Percentiles rank a stretch among this genome's conserved stretches.
phyloP scores from a whole-genome alignment of 1,140 invertebrate genomes.

The Sinella curviseta region DNA sequence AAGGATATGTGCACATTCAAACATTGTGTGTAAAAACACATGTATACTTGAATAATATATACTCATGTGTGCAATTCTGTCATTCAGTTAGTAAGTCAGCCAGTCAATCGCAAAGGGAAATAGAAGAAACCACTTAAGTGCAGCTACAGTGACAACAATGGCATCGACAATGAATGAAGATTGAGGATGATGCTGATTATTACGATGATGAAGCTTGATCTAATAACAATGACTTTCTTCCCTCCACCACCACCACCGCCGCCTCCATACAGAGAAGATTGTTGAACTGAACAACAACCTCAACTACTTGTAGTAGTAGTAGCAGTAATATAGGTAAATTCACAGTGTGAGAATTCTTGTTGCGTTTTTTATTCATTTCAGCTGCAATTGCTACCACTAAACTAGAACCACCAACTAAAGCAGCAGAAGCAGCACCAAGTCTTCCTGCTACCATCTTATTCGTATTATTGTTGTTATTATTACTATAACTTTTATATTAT shows the following conservation, averaged over 20 bases:
- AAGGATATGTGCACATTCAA: neutral
- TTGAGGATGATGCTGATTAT: neutral
- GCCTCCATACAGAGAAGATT: neutral
- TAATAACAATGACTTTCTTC: conserved; percentile 22
- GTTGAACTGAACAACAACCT: neutral
- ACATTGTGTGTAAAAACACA: neutral
- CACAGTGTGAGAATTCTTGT: conserved; percentile 16
- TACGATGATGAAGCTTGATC: conserved; percentile 4
- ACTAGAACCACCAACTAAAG: neutral
- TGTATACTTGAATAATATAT: neutral
- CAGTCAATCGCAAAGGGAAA: no score
- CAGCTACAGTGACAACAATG: neutral
- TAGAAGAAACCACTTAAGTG: neutral
- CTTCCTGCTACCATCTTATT: neutral
- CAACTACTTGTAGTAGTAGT: neutral
- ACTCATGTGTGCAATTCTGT: neutral
- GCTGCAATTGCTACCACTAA: neutral
- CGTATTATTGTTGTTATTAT: neutral
- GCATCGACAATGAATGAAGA: neutral
- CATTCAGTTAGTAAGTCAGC: neutral
- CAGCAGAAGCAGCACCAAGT: no score
- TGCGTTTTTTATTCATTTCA: neutral
- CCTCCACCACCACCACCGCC: neutral
- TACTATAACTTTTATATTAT: neutral
- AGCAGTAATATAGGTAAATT: conserved; percentile 6